Percentiles rank a stretch among this genome's conserved stretches.
These are phyloP conservation scores for Phalera bucephala DNA, from an alignment of 2,888 invertebrate species.

Conservation along the genomic window DNA sequence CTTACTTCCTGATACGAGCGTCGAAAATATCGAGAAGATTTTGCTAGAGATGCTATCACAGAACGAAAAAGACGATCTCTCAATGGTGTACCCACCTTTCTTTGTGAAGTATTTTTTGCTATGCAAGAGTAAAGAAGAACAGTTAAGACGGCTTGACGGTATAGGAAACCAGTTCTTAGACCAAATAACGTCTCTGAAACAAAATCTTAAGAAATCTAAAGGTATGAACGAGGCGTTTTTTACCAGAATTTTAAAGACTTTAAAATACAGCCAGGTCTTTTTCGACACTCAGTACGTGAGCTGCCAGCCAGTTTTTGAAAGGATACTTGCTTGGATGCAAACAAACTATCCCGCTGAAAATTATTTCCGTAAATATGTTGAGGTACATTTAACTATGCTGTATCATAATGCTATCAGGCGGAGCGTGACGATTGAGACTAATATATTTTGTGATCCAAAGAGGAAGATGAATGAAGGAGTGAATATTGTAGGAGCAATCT, in stretches of 20 bases:
- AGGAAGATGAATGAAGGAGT: conserved; percentile 35
- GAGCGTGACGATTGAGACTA: conserved; percentile 35
- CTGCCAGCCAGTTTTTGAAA: conserved; percentile 45
- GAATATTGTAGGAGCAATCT: conserved; percentile 42
- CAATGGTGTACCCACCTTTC: conserved; percentile 35
- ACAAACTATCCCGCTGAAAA: conserved; percentile 42
- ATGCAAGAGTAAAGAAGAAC: conserved; percentile 34
- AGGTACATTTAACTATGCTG: conserved; percentile 51
- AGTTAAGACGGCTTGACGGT: conserved; percentile 30
- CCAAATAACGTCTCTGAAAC: conserved; percentile 20
- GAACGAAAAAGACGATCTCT: conserved; percentile 12
- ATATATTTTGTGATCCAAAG: conserved; percentile 35
- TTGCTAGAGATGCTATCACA: conserved; percentile 25
- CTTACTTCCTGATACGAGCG: conserved; percentile 31
- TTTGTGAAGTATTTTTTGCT: conserved; percentile 49
- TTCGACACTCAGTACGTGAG: conserved; percentile 38
- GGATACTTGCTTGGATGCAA: conserved; percentile 37
- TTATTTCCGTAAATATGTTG: conserved; percentile 39
- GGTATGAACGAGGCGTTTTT: conserved; percentile 9
- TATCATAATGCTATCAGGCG: conserved; percentile 51
- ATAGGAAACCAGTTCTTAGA: conserved; percentile 42
- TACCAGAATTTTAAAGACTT: conserved; percentile 31
- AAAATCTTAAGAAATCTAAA: not conserved
- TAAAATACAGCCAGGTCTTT: conserved; percentile 47
- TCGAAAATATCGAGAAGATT: conserved; percentile 28